Evolutionary conservation across 2,888 invertebrate species (phyloP).

Genomic region (Phasia obesa): DNA sequence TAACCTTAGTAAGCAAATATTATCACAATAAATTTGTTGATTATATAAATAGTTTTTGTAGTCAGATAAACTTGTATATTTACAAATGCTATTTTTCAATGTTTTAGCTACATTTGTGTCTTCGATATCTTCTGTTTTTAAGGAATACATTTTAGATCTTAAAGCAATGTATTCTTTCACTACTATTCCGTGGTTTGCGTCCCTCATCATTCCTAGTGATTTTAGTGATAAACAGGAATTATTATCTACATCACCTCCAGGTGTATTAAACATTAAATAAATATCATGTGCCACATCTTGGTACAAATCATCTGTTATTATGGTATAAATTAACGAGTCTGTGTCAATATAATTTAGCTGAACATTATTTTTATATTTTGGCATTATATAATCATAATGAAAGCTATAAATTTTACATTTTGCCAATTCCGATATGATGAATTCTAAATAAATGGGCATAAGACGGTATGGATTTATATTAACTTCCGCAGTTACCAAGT

Average conservation of each 20-base stretch:
- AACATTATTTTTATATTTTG: background rate
- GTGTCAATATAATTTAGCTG: background rate
- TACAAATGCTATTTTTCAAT: background rate
- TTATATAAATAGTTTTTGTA: slow-evolving; percentile 1
- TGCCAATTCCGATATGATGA: background rate
- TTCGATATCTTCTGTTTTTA: background rate
- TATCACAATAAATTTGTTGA: background rate
- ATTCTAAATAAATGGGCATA: slow-evolving; percentile 1
- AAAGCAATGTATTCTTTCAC: slow-evolving; percentile 2
- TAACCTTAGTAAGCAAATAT: background rate
- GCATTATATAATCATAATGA: background rate
- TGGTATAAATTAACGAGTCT: background rate
- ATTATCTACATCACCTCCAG: background rate
- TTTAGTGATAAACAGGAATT: background rate
- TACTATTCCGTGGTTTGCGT: background rate
- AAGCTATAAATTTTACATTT: background rate
- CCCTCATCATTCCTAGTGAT: slow-evolving; percentile 4
- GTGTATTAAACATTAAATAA: background rate
- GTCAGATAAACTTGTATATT: background rate
- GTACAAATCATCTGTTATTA: background rate
- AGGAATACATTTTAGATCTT: background rate
- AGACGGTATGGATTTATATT: background rate
- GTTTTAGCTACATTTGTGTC: background rate
- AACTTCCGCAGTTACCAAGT: background rate
- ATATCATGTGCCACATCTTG: background rate